These are phyloP conservation scores for Leistus spinibarbis DNA, from an alignment of 2,888 invertebrate species.

Conservation along the genomic window DNA sequence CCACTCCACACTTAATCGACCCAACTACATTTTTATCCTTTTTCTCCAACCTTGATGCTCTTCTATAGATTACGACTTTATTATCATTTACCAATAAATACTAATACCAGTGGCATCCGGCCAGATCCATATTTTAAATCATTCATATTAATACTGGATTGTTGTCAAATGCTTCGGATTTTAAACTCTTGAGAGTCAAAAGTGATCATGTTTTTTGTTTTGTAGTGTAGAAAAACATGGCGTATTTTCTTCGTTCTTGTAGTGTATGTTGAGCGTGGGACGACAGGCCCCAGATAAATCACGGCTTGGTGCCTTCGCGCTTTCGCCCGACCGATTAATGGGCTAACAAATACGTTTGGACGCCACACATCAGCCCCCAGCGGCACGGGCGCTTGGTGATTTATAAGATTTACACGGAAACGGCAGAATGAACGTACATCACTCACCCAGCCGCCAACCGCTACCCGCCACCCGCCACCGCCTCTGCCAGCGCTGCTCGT, in stretches of 20 bases:
- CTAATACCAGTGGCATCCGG: not conserved
- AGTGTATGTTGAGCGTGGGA: not conserved
- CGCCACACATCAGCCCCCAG: constrained; percentile 17
- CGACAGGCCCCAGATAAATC: constrained; percentile 7
- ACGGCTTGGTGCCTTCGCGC: not conserved
- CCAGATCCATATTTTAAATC: not conserved
- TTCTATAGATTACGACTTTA: not conserved
- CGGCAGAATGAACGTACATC: not conserved
- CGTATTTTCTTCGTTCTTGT: not conserved
- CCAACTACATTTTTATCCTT: not conserved
- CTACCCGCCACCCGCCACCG: too few species aligned
- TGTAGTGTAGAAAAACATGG: too few species aligned
- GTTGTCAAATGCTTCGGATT: too few species aligned
- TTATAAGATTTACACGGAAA: constrained; percentile 18
- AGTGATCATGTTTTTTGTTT: not conserved
- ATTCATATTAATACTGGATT: too few species aligned
- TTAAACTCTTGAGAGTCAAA: too few species aligned
- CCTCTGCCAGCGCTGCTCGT: not conserved
- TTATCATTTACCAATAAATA: not conserved
- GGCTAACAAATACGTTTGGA: constrained; percentile 53
- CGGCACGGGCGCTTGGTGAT: constrained; percentile 6
- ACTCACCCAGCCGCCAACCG: not conserved
- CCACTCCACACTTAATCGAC: not conserved
- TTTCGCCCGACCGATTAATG: constrained; percentile 54
- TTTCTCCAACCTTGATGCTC: not conserved